Evolutionary conservation across 64 coral and sea anemone species (phyloP).

Genomic region (Stylophora pistillata): DNA sequence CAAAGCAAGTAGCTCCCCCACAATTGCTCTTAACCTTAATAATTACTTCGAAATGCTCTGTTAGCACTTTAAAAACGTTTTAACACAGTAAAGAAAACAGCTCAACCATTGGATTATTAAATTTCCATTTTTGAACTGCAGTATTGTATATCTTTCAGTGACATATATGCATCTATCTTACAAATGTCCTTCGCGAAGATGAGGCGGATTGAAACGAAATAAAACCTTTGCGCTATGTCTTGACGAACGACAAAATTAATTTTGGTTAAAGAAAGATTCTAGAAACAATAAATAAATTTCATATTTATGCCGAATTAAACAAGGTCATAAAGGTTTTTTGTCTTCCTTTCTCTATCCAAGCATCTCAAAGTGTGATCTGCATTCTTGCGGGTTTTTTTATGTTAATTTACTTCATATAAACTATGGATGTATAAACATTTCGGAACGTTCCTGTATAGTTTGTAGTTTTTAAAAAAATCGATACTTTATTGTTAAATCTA

Average conservation of each 20-base stretch:
- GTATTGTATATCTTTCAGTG: no score
- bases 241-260: background rate
- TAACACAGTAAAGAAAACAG: no score
- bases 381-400: background rate
- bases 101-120: no score
- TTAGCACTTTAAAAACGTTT: no score
- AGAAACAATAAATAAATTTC: background rate
- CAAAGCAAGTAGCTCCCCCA: background rate
- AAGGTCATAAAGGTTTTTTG: background rate
- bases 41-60: background rate
- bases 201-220: background rate
- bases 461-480: no score
- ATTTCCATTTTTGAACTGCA: no score
- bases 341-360: background rate
- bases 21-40: background rate
- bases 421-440: background rate
- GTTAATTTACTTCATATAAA: background rate
- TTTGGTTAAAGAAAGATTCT: background rate
- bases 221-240: background rate
- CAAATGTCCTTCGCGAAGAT: no score
- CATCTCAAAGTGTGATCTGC: background rate
- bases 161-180: no score
- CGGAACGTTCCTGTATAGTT: background rate
- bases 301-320: constrained; percentile 19
- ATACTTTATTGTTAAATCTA: no score